Conservation (phyloP, 2,113 vertebrate genomes). For the Nesogale talazaci region DNA sequence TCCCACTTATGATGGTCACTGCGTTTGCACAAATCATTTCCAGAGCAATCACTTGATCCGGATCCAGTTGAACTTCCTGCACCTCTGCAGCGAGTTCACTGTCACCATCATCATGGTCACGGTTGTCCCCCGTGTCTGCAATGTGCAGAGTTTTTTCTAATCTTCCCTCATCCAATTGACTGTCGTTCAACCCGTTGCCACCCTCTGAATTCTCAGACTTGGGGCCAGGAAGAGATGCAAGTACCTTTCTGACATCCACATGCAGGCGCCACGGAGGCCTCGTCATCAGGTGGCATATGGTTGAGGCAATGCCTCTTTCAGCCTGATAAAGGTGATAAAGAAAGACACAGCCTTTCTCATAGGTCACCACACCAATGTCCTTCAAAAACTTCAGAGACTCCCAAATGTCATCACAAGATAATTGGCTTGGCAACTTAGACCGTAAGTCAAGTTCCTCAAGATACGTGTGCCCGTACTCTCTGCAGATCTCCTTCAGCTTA, state of each 20-base stretch:
- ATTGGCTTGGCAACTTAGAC: slow-evolving; percentile 25
- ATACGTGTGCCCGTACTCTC: slow-evolving; percentile 87
- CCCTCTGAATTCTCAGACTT: background rate
- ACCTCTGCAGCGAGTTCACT: background rate
- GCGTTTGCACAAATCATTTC: slow-evolving; percentile 89
- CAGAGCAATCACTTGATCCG: slow-evolving; percentile 87
- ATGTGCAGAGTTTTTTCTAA: background rate
- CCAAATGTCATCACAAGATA: slow-evolving; percentile 81
- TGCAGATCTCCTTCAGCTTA: slow-evolving; percentile 84
- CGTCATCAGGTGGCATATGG: slow-evolving; percentile 78
- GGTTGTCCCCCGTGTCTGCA: background rate
- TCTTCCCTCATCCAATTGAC: background rate
- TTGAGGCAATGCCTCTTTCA: slow-evolving; percentile 86
- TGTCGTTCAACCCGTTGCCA: background rate
- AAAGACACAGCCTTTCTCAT: slow-evolving; percentile 82
- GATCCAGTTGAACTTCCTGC: slow-evolving; percentile 78
- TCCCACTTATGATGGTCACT: slow-evolving; percentile 91
- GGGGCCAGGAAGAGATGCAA: slow-evolving; percentile 44
- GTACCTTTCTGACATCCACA: slow-evolving; percentile 83
- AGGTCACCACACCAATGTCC: slow-evolving; percentile 81
- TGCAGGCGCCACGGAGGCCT: slow-evolving; percentile 80
- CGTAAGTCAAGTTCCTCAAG: slow-evolving; percentile 82
- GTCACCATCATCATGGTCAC: slow-evolving; percentile 41
- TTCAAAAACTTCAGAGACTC: slow-evolving; percentile 88
- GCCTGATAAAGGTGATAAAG: slow-evolving; percentile 84